A percentile compares a stretch with the other conserved stretches of the same genome.
phyloP scores from a whole-genome alignment of 2,888 invertebrate genomes.

The Mesopsocus fuscifrons region DNA sequence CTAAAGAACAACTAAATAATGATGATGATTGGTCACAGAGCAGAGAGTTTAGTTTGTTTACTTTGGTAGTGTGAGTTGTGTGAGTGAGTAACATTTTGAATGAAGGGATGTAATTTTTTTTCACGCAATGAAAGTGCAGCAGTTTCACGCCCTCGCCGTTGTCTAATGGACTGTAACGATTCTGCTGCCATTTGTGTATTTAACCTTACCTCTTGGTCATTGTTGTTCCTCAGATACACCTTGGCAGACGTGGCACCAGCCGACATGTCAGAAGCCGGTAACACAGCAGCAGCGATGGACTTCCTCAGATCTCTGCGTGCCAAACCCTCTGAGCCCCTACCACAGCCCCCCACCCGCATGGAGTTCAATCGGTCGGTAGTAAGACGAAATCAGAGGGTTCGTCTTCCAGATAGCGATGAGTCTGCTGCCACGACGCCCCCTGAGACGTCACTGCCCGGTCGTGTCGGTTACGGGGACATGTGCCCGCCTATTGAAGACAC shows the following conservation, averaged over 20 bases:
- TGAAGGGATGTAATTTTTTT: too few relatives aligned
- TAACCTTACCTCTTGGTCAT: too few relatives aligned
- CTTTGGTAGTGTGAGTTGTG: too few relatives aligned
- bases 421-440: constrained; percentile 18
- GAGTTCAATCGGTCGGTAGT: neutral
- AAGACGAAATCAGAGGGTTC: neutral
- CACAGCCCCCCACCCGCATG: constrained; percentile 18
- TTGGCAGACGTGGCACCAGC: constrained; percentile 53
- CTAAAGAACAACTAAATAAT: too few relatives aligned
- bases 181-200: too few relatives aligned
- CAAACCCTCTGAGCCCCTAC: constrained; percentile 39
- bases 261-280: constrained; percentile 61
- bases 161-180: too few relatives aligned
- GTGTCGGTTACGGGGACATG: neutral
- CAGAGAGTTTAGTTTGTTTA: too few relatives aligned
- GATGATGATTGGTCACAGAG: too few relatives aligned
- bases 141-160: too few relatives aligned
- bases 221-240: constrained; percentile 35
- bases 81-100: too few relatives aligned
- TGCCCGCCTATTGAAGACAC: constrained; percentile 17
- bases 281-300: constrained; percentile 57
- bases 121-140: too few relatives aligned
- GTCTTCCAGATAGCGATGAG: constrained; percentile 14
- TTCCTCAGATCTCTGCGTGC: constrained; percentile 41
- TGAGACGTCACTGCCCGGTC: neutral